These are phyloP conservation scores for Silurus aristotelis DNA, from an alignment of 2,797 vertebrate genomes.

Conservation along the genomic window DNA sequence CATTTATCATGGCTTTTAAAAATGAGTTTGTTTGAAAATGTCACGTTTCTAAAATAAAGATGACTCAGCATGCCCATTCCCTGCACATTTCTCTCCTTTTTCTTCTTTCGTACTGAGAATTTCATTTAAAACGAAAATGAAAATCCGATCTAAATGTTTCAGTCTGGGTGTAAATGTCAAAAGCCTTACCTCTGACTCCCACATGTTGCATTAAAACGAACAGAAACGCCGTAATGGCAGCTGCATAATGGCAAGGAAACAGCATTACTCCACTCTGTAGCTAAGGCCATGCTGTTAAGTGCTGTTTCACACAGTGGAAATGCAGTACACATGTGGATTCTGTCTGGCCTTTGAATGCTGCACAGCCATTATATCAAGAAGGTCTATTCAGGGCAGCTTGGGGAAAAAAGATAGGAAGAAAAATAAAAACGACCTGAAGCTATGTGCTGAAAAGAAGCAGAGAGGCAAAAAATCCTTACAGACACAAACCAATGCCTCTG, in stretches of 20 bases:
- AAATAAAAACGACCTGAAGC: conserved; percentile 23
- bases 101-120: not conserved
- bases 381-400: conserved; percentile 7
- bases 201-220: conserved; percentile 29
- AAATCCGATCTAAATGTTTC: conserved; percentile 17
- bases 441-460: conserved; percentile 10
- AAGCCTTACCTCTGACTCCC: conserved; percentile 4
- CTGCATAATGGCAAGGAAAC: conserved; percentile 21
- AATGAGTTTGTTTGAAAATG: not conserved
- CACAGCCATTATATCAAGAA: conserved; percentile 44
- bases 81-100: not conserved
- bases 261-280: conserved; percentile 15
- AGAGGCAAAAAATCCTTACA: conserved; percentile 6
- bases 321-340: not conserved
- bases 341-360: conserved; percentile 19
- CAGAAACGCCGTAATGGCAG: conserved; percentile 1
- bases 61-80: not conserved
- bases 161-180: conserved; percentile 28
- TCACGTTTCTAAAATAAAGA: not conserved
- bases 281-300: conserved; percentile 23
- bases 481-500: not conserved
- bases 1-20: not conserved
- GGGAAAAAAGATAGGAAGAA: not conserved
- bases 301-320: conserved; percentile 24
- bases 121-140: conserved; percentile 9